Percentiles rank a stretch among this genome's conserved stretches.
These are phyloP conservation scores for Dysidea cf. avara DNA, from an alignment of 37 sponge, comb jelly and placozoan species.

Conservation along the genomic window DNA sequence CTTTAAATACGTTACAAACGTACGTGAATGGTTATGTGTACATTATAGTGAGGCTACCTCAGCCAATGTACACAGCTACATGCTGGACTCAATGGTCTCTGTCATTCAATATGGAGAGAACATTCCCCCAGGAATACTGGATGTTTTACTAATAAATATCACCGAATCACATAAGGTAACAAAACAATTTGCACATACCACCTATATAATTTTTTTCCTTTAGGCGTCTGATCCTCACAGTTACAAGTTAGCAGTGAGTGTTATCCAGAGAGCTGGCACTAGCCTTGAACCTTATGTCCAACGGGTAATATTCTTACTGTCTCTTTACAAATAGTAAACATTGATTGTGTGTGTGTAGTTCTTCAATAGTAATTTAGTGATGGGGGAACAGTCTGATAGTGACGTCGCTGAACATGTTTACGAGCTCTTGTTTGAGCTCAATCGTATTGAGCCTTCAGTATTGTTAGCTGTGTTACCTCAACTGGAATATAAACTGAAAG, in stretches of 20 bases:
- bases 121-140: slow-evolving; percentile 73
- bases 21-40: no score
- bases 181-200: not conserved
- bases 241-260: slow-evolving; percentile 58
- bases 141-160: slow-evolving; percentile 51
- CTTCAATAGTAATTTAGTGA: slow-evolving; percentile 69
- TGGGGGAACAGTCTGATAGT: slow-evolving; percentile 73
- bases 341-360: slow-evolving; percentile 36
- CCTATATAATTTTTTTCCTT: not conserved
- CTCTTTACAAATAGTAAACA: not conserved
- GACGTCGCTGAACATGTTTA: slow-evolving; percentile 72
- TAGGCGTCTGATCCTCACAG: slow-evolving; percentile 46
- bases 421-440: slow-evolving; percentile 76
- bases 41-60: slow-evolving; percentile 68
- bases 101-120: slow-evolving; percentile 72
- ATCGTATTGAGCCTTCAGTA: slow-evolving; percentile 65
- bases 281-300: slow-evolving; percentile 84
- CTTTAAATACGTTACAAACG: no score
- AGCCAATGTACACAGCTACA: slow-evolving; percentile 54
- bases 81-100: slow-evolving; percentile 63
- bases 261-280: slow-evolving; percentile 66
- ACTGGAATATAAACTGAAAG: slow-evolving; percentile 85
- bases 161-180: slow-evolving; percentile 49
- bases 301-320: slow-evolving; percentile 13
- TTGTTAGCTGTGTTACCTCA: slow-evolving; percentile 88